Evolutionary conservation across 2,113 vertebrate species (phyloP), one percentile per base, ranked within the genome.

Genomic region (Emydocephalus ijimae): DNA sequence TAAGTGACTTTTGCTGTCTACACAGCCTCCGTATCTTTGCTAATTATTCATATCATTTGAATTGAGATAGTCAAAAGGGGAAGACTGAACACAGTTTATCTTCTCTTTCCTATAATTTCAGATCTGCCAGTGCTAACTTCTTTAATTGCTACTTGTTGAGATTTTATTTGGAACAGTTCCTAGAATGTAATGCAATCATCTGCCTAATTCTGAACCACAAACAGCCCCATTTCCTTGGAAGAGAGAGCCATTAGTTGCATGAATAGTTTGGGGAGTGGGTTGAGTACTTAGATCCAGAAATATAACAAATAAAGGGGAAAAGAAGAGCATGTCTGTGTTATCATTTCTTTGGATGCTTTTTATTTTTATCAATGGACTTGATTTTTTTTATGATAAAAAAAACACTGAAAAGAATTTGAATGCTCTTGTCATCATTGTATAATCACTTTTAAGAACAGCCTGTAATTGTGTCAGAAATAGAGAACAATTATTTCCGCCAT

Each of bases 401-500:
- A 92, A 94, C 48, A 85, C 7, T 2, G 12, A 55, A 2, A 48
- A 4, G 29, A 55, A 85, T 85, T 34, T 93, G 96, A 96, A 85
- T 86, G 90, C 81, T 56, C 39, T 91, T 94, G 93, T 88, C 54
- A 85, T 92, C 89, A 93, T 86, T 90, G 59, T 90, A 12, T 54
- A 55, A 94, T 94, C 95, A 1, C 0, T 93, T 94, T 90, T 69
- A 92, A 92, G 89, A 90, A 91, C 15, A 91, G 95, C 89, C 69
- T 93, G 45, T 93, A 95, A 21, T 94, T 95, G 91, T 93, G 93
- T 90, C 92, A 93, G 93, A 96, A 94, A 96, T 95, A 93, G 56
- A 93, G 94, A 93, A 93, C 91, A 96, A 95, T 96, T 94, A 93
- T 39, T 89, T 90, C 92, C 94, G 93, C 93, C 96, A 95, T 90